Base-by-base conservation (phyloP, 2,888 invertebrate genomes). In the Coelopa pilipes region DNA sequence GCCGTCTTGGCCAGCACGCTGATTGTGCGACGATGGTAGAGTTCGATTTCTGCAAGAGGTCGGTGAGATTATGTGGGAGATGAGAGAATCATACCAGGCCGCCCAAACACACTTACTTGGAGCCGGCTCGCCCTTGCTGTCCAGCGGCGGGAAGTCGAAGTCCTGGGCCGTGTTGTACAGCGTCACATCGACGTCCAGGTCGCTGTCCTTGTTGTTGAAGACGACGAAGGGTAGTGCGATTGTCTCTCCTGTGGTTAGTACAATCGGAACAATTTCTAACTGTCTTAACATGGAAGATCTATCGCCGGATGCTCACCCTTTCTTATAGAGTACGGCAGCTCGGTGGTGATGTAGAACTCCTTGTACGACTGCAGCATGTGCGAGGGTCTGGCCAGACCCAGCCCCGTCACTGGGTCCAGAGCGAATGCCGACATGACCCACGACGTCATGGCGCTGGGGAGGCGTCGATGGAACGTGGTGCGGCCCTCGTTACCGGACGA, bases 161-260 rank as follows among this genome's bases (percentile, higher is more conserved):
- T 93, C 92, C 80, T 93, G 93, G 24, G 93, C 93, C 12, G 92
- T 91, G 86, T 95, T 95, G 81, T 95, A 94, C 80, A 98, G 89
- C 0, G 95, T 94, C 0, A 98, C 93, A 82, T 96, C 94, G 0
- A 94, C 95, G 49, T 89, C 90, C 0, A 94, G 89, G 81, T 95
- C 94, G 68, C 91, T 91, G 24, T 92, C 91, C 85, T 95, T 90
- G 82, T 97, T 95, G 86, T 97, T 99, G 86, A 94, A 95, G 17
- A 98, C 92, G 17, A 95, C 93, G 65, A 96, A 93, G 45, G 97
- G 94, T 68, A 97, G 90, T 0, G 96, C 94, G 70, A 99, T 90
- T n/a, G 94, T 92, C 89, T 99, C 99, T 46, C 96, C 97, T 86
- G 19, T 24, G 59, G 10, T 4, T 7, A 34, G 4, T 7, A 34